phyloP scores from a whole-genome alignment of 2,797 vertebrate species.

The Lacerta bilineata region DNA sequence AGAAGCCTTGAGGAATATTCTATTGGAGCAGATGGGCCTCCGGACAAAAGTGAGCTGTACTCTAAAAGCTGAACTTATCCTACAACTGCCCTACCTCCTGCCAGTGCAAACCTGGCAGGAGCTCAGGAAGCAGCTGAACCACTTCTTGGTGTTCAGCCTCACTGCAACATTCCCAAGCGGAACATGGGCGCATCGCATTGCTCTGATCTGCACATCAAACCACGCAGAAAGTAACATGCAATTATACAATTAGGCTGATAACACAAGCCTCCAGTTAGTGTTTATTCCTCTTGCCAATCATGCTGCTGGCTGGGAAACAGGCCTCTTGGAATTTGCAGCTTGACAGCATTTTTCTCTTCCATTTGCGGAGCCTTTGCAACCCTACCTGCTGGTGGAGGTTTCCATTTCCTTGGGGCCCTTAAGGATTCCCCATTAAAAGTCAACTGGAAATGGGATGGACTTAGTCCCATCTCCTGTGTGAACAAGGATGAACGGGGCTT shows the following conservation, averaged over 20 bases:
- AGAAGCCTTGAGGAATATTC: background rate
- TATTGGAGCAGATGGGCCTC: constrained; percentile 22
- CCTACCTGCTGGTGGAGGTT: background rate
- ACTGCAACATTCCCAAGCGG: constrained; percentile 64
- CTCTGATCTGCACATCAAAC: constrained; percentile 74
- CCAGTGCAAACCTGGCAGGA: constrained; percentile 16
- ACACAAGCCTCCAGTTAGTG: constrained; percentile 70
- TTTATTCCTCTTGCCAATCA: constrained; percentile 79
- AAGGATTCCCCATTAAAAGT: no score
- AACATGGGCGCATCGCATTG: constrained; percentile 55
- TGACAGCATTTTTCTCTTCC: constrained; percentile 5
- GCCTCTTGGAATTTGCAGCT: constrained; percentile 46
- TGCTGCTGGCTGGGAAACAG: constrained; percentile 74
- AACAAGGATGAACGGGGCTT: no score
- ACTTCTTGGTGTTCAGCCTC: constrained; percentile 58
- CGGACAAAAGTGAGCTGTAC: background rate
- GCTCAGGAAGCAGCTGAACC: constrained; percentile 50
- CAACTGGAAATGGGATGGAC: no score
- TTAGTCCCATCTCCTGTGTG: no score
- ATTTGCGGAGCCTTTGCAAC: constrained; percentile 10
- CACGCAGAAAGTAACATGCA: constrained; percentile 73
- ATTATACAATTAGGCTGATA: constrained; percentile 80
- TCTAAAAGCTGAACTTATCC: accelerated
- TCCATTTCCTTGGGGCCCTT: background rate
- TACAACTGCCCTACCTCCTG: background rate